Conservation (phyloP, 2,797 vertebrate genomes). For the Characodon lateralis region DNA sequence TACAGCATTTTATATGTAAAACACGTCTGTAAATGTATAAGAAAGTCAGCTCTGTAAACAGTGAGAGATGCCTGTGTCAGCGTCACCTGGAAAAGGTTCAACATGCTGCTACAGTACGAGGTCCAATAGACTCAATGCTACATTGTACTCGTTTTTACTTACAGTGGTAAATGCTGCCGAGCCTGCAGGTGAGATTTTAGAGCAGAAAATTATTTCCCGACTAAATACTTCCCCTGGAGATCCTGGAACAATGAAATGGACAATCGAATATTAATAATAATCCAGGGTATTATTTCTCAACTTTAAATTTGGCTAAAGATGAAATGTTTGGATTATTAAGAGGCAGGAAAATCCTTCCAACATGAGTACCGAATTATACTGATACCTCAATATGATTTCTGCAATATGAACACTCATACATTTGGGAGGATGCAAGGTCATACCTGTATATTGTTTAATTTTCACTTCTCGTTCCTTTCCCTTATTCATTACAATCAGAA, state of each 20-base stretch:
- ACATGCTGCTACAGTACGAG: conserved; percentile 56
- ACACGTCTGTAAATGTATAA: conserved; percentile 69
- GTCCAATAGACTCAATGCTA: conserved; percentile 56
- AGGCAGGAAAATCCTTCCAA: not conserved
- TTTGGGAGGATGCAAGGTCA: not conserved
- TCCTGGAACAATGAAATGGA: too few species aligned
- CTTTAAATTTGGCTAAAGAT: not conserved
- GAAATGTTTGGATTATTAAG: conserved; percentile 22
- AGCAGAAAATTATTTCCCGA: not conserved
- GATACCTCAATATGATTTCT: not conserved
- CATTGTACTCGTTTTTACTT: conserved; percentile 43
- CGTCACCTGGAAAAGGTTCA: conserved; percentile 32
- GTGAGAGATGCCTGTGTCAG: conserved; percentile 27
- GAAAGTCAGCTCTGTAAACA: conserved; percentile 66
- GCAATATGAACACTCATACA: not conserved
- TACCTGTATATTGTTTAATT: not conserved
- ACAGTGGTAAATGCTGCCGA: conserved; percentile 9
- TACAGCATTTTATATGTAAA: conserved; percentile 79
- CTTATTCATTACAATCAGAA: not conserved
- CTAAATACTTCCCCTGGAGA: not conserved
- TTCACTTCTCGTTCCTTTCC: not conserved
- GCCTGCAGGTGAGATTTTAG: conserved; percentile 11
- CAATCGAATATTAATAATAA: not conserved
- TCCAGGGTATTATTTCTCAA: not conserved
- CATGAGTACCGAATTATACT: not conserved